phyloP scores from a whole-genome alignment of 2,888 invertebrate genomes.

The Automeris io region DNA sequence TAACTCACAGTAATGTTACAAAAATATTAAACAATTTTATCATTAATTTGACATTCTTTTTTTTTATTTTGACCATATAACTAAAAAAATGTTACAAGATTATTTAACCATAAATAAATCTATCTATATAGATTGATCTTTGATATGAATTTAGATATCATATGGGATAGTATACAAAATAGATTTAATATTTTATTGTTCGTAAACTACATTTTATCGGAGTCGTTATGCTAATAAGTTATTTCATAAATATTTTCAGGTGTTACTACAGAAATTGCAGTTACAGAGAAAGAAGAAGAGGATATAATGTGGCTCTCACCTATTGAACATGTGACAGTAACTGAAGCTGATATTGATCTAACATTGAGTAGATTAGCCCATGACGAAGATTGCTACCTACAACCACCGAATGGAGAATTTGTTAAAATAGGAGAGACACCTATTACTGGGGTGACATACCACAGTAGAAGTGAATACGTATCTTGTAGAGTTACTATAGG shows the following conservation, averaged over 20 bases:
- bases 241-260: slow-evolving; percentile 8
- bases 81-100: no score
- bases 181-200: neutral
- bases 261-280: slow-evolving; percentile 10
- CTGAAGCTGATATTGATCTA: slow-evolving; percentile 16
- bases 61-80: no score
- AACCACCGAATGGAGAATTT: slow-evolving; percentile 11
- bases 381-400: slow-evolving; percentile 22
- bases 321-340: slow-evolving; percentile 16
- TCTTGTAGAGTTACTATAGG: slow-evolving; percentile 29
- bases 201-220: neutral
- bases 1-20: neutral
- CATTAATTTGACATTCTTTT: neutral
- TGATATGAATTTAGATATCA: no score
- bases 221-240: neutral
- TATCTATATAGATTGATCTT: neutral
- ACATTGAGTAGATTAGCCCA: slow-evolving; percentile 18
- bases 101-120: no score
- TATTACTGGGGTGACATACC: slow-evolving; percentile 17
- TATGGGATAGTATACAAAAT: neutral
- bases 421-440: slow-evolving; percentile 6
- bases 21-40: neutral
- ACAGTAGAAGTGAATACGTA: slow-evolving; percentile 21
- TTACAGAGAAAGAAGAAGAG: slow-evolving; percentile 2
- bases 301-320: slow-evolving; percentile 12